These are phyloP conservation scores for Lasioglossum zephyrum DNA, from an alignment of 2,888 invertebrate genomes.

Conservation along the genomic window DNA sequence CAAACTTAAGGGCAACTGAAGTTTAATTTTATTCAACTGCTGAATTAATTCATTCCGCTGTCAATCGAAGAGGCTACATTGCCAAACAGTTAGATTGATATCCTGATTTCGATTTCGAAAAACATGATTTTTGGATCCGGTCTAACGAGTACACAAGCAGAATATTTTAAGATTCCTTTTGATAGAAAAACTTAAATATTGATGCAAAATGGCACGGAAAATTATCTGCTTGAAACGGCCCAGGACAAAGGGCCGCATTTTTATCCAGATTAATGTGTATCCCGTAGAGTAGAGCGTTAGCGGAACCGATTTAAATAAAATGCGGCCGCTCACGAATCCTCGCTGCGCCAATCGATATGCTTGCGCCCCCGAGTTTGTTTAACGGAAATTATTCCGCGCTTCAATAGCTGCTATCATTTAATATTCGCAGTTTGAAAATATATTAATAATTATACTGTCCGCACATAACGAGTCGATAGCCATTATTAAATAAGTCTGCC, in stretches of 20 bases:
- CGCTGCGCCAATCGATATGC: not conserved
- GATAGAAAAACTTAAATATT: not conserved
- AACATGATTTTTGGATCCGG: too few species aligned
- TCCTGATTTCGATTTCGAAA: too few species aligned
- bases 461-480: not conserved
- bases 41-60: too few species aligned
- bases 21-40: too few species aligned
- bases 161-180: too few species aligned
- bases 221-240: not conserved
- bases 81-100: too few species aligned
- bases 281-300: not conserved
- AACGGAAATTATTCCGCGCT: not conserved
- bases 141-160: too few species aligned
- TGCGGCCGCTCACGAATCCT: not conserved
- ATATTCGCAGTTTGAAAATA: not conserved
- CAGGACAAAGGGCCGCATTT: not conserved
- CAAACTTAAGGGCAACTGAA: too few species aligned
- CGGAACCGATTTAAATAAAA: not conserved
- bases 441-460: not conserved
- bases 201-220: not conserved
- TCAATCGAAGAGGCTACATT: too few species aligned
- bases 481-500: not conserved
- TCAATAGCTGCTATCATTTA: not conserved
- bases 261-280: not conserved
- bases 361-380: not conserved